Base-by-base conservation (phyloP, 2,888 invertebrate species). In the Tholera decimalis region DNA sequence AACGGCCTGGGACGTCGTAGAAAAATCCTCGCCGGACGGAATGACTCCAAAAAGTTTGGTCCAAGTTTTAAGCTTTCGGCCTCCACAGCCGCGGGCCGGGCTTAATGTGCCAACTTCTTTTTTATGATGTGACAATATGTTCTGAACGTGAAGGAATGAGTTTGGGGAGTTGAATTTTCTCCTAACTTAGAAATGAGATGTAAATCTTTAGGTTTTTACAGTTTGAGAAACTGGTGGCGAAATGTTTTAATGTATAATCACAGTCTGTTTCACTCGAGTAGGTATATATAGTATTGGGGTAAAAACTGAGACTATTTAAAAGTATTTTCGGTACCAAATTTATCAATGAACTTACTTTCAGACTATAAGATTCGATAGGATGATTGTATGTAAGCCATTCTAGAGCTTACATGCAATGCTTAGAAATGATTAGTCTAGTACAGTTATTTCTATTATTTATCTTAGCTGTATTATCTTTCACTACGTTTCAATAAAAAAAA, bases 1-100 rank as follows among this genome's bases (percentile, higher is more conserved):
- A 93, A 94, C 91, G 90, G 88, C 86, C 86, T 88, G 88, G 85
- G 89, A 90, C 87, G 86, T 86, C 87, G 89, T 90, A 91, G 89
- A 91, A 92, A 92, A 93, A 91, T 92, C 91, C 92, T 90, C 89
- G 88, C 85, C 83, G 71, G 69, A 83, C 87, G 87, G 84, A 87
- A 87, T 88, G 86, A 86, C 85, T 78, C 77, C 83, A 39, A 72
- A 76, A 82, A 64, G 74, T 79, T 74, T 80, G 84, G 85, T 64
- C 58, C 77, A 83, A 85, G 85, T 76, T 66, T 77, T 65, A 83
- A 79, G 79, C 83, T 72, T 68, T 54, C 43, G 64, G 56, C 61
- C 30, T 44, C 8, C 22, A 6, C 18, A 37, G 64, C 69, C 56
- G 60, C 62, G 44, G 72, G 73, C 63, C 55, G 72, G 62, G 20